Evolutionary conservation across 2,113 vertebrate species (phyloP).

Genomic region (Vulpes vulpes): DNA sequence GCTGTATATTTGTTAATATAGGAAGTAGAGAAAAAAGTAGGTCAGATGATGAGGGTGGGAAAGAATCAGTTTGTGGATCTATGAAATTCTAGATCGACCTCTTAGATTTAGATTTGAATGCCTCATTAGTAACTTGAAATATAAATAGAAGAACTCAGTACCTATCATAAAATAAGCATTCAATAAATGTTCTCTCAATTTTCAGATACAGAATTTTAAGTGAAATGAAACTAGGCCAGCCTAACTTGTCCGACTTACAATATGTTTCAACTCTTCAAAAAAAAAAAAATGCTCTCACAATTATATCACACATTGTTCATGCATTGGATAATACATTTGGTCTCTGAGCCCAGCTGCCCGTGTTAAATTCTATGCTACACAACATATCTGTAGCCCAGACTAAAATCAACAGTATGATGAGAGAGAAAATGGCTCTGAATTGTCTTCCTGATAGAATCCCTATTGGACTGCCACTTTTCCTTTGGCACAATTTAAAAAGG

Average conservation of each 20-base stretch:
- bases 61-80: neutral
- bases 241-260: neutral
- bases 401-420: neutral
- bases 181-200: neutral
- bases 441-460: neutral
- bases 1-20: neutral
- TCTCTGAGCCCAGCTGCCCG: neutral
- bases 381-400: neutral
- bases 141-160: neutral
- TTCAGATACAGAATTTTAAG: neutral
- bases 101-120: neutral
- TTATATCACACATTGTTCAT: neutral
- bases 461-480: neutral
- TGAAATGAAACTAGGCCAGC: neutral
- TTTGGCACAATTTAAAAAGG: neutral
- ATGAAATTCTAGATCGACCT: neutral
- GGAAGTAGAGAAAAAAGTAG: neutral
- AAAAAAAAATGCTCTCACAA: neutral
- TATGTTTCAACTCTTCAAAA: neutral
- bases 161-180: neutral
- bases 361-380: neutral
- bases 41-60: neutral
- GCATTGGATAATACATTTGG: neutral
- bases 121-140: slow-evolving; percentile 3
- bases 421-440: neutral